These are phyloP conservation scores for Peromyscus maniculatus DNA, from an alignment of 2,113 vertebrate genomes.

Conservation along the genomic window DNA sequence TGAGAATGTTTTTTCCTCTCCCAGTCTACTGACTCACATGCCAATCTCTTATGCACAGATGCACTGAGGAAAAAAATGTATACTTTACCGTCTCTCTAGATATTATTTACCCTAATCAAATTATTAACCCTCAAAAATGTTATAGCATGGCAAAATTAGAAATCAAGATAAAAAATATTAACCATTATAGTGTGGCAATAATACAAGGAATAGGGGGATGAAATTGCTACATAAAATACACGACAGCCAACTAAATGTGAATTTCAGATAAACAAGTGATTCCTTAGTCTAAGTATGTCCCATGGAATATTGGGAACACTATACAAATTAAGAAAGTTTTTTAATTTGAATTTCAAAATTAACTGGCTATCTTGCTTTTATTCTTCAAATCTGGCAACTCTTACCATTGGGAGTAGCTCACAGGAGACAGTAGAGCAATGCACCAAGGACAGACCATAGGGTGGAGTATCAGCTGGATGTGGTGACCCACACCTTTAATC, in stretches of 20 bases:
- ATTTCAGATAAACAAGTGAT: constrained; percentile 7
- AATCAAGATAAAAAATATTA: neutral
- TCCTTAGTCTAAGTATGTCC: neutral
- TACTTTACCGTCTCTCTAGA: neutral
- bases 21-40: neutral
- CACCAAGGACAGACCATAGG: neutral
- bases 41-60: neutral
- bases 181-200: neutral
- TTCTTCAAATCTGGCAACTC: neutral
- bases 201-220: neutral
- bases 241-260: neutral
- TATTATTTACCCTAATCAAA: neutral
- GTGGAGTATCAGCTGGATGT: neutral
- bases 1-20: neutral
- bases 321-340: constrained; percentile 20
- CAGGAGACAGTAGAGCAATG: neutral
- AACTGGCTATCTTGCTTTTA: neutral
- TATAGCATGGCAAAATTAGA: neutral
- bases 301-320: neutral
- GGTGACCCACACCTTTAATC: neutral
- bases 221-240: neutral
- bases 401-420: neutral
- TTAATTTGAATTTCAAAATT: constrained; percentile 19
- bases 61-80: neutral
- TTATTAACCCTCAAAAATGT: neutral